phyloP scores from a whole-genome alignment of 2,888 invertebrate species.

The Cantharis flavilabris region DNA sequence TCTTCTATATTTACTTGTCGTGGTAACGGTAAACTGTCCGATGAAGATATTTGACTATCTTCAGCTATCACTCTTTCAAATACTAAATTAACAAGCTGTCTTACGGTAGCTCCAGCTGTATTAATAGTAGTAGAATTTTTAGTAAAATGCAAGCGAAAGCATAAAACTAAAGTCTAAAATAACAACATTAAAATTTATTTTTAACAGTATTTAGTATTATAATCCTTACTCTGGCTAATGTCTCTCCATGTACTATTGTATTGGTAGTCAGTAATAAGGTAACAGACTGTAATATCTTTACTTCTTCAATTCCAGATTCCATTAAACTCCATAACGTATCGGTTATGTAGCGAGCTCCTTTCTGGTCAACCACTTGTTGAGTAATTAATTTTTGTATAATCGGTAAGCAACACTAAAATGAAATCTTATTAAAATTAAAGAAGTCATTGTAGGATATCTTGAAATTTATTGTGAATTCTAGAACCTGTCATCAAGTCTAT shows the following conservation, averaged over 20 bases:
- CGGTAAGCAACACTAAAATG: conserved; percentile 79
- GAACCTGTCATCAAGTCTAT: background rate
- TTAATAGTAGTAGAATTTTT: conserved; percentile 95
- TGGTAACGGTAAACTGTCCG: conserved; percentile 42
- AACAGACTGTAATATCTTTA: conserved; percentile 94
- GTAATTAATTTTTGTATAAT: conserved; percentile 94
- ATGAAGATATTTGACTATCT: conserved; percentile 59
- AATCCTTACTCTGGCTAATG: conserved; percentile 81
- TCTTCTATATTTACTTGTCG: conserved; percentile 75
- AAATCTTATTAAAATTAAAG: background rate
- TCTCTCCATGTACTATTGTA: conserved; percentile 91
- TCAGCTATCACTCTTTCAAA: conserved; percentile 84
- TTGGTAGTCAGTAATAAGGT: conserved; percentile 95
- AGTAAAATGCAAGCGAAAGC: conserved; percentile 94
- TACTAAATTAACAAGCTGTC: conserved; percentile 91
- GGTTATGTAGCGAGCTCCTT: conserved; percentile 91
- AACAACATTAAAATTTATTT: conserved; percentile 17
- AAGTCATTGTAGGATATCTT: background rate
- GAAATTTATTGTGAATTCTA: background rate
- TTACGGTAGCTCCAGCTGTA: conserved; percentile 96
- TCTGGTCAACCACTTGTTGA: conserved; percentile 85
- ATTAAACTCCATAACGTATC: conserved; percentile 92
- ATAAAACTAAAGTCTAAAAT: conserved; percentile 86
- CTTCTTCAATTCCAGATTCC: conserved; percentile 92
- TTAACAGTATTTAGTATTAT: background rate